phyloP scores from a whole-genome alignment of 2,888 invertebrate genomes.

The Athripsodes cinereus region DNA sequence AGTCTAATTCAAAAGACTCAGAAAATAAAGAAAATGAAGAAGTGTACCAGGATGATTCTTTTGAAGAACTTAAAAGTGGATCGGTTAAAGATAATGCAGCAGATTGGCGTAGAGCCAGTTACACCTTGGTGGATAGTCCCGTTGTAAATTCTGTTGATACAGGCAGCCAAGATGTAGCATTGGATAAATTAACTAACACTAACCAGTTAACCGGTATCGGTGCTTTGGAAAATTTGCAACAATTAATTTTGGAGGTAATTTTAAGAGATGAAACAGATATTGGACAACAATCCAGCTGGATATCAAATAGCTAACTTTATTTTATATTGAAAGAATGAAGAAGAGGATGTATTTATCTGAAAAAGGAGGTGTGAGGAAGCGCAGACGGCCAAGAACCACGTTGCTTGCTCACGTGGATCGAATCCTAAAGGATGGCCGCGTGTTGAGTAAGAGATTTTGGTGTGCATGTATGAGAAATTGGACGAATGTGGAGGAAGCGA shows the following conservation, averaged over 20 bases:
- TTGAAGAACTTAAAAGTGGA: slow-evolving; percentile 37
- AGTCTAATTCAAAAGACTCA: slow-evolving; percentile 32
- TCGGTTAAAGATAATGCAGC: slow-evolving; percentile 29
- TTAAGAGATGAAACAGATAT: no score
- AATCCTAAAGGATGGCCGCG: no score
- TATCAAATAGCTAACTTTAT: no score
- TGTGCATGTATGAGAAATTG: no score
- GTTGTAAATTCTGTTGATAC: slow-evolving; percentile 25
- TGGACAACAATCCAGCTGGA: no score
- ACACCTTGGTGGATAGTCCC: slow-evolving; percentile 35
- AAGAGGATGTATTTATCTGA: no score
- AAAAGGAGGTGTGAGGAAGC: no score
- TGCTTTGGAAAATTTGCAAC: slow-evolving; percentile 47
- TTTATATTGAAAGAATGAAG: no score
- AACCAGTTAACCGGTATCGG: slow-evolving; percentile 33
- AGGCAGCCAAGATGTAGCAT: not conserved
- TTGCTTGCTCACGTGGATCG: no score
- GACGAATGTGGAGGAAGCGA: no score
- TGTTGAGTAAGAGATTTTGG: no score
- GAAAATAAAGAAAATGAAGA: slow-evolving; percentile 51
- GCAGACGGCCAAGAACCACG: no score
- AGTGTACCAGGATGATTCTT: slow-evolving; percentile 41
- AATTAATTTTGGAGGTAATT: slow-evolving; percentile 47
- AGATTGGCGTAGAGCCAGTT: slow-evolving; percentile 21
- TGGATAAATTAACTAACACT: not conserved